Conservation (phyloP, 2,888 invertebrate species). For the Drosophila formosana region DNA sequence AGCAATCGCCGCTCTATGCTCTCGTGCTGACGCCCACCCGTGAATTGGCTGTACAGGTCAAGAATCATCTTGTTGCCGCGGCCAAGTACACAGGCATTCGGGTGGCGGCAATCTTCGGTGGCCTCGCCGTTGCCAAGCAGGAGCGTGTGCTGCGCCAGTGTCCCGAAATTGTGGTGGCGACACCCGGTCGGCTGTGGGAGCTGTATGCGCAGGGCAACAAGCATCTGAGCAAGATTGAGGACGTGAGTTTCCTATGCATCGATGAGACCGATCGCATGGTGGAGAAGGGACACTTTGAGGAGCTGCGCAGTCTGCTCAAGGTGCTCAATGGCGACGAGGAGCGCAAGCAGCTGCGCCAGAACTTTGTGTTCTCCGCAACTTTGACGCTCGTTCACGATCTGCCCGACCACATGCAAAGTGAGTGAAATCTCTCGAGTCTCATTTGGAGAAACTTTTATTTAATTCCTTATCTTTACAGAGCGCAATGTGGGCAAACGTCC, state of each 20-base stretch:
- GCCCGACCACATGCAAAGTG: conserved; percentile 90
- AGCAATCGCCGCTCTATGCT: conserved; percentile 88
- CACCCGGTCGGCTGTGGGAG: conserved; percentile 99
- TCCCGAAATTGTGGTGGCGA: conserved; percentile 98
- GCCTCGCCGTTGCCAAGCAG: conserved; percentile 97
- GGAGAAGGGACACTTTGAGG: conserved; percentile 97
- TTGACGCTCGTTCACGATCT: conserved; percentile 95
- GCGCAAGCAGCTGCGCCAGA: conserved; percentile 90
- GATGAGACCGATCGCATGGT: conserved; percentile 99
- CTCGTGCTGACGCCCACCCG: conserved; percentile 97
- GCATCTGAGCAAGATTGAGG: conserved; percentile 90
- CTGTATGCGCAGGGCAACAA: conserved; percentile 91
- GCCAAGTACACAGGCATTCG: conserved; percentile 92
- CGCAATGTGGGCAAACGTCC: conserved; percentile 80
- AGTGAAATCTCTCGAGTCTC: conserved; percentile 11
- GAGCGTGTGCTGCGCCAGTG: conserved; percentile 92
- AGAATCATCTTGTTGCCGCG: conserved; percentile 91
- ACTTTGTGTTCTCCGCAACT: conserved; percentile 99
- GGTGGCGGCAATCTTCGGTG: conserved; percentile 95
- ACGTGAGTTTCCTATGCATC: conserved; percentile 94
- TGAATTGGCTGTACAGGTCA: conserved; percentile 97
- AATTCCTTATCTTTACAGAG: conserved; percentile 54
- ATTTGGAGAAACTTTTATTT: background rate
- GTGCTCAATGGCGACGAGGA: conserved; percentile 90
- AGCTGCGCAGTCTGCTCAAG: conserved; percentile 92